Conservation (phyloP, 2,888 invertebrate genomes). For the Scotopteryx bipunctaria region DNA sequence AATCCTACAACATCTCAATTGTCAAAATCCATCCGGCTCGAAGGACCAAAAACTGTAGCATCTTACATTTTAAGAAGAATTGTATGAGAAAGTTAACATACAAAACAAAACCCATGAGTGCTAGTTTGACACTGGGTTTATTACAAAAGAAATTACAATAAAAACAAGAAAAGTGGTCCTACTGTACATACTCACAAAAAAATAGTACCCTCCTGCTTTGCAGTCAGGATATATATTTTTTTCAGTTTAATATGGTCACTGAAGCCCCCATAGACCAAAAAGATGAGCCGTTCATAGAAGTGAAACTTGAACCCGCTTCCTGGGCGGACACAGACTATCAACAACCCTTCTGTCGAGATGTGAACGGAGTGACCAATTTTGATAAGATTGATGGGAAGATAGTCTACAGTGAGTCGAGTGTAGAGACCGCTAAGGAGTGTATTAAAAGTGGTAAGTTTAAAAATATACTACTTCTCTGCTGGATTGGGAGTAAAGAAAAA, state of each 20-base stretch:
- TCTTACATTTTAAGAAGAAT: no score
- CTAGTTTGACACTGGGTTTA: no score
- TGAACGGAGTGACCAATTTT: conserved; percentile 49
- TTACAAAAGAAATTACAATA: no score
- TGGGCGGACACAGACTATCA: conserved; percentile 45
- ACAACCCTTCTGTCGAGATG: conserved; percentile 57
- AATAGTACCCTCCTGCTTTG: no score
- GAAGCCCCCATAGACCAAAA: not conserved
- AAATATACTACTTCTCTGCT: not conserved
- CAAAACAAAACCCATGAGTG: no score
- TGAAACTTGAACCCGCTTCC: conserved; percentile 51
- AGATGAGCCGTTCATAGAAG: conserved; percentile 31
- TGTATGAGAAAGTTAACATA: no score
- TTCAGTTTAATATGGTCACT: conserved; percentile 10
- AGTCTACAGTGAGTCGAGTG: conserved; percentile 53
- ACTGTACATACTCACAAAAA: no score
- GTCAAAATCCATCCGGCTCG: no score
- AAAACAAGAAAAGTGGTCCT: no score
- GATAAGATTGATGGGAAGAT: conserved; percentile 42
- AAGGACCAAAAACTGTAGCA: no score
- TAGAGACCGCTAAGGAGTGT: conserved; percentile 50
- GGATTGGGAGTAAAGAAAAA: no score
- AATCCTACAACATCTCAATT: no score
- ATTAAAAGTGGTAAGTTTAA: conserved; percentile 52
- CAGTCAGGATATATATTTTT: not conserved